phyloP scores from a whole-genome alignment of 2,888 invertebrate genomes.

The Scaptomyza flava region DNA sequence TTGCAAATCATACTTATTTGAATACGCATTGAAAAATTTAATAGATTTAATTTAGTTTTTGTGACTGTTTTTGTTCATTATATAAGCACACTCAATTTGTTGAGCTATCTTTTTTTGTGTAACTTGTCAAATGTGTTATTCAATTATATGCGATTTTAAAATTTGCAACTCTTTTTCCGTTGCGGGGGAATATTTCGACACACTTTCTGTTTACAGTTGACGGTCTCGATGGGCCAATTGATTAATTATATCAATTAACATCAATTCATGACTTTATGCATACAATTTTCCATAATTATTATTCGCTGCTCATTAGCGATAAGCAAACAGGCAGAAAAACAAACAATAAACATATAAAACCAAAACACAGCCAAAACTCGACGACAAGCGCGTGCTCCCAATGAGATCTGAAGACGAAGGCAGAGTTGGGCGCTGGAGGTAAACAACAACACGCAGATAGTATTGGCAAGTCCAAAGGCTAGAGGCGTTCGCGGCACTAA shows the following conservation, averaged over 20 bases:
- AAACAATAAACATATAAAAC: background rate
- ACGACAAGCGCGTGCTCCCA: constrained; percentile 9
- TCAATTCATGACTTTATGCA: constrained; percentile 32
- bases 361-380: background rate
- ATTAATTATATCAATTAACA: constrained; percentile 50
- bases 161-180: background rate
- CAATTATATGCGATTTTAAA: constrained; percentile 8
- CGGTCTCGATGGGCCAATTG: constrained; percentile 31
- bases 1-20: background rate
- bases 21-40: background rate
- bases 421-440: background rate
- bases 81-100: background rate
- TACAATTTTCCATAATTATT: constrained; percentile 25
- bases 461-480: constrained; percentile 12
- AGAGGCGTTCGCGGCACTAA: constrained; percentile 6
- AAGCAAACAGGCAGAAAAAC: constrained; percentile 3
- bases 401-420: constrained; percentile 3
- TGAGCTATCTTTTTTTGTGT: constrained; percentile 1
- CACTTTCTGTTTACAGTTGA: constrained; percentile 7
- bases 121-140: constrained; percentile 1
- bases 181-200: background rate
- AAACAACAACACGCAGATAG: background rate
- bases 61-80: background rate
- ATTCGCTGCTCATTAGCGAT: constrained; percentile 23
- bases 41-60: background rate